Evolutionary conservation across 2,888 invertebrate species (phyloP).

Genomic region (Harpalus rufipes): DNA sequence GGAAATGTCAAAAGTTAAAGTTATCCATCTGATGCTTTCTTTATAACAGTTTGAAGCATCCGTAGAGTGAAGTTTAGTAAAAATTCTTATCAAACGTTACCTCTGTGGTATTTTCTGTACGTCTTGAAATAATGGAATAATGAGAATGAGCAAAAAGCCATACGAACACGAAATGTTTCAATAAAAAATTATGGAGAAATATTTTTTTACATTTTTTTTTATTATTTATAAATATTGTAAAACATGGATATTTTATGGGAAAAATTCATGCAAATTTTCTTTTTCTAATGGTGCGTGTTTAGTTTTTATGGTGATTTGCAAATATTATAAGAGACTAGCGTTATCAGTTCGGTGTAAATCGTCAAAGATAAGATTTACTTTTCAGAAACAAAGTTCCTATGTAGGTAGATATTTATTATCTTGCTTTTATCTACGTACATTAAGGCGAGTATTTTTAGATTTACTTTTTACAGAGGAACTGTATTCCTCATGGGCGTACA

Average conservation of each 20-base stretch:
- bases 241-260: background rate
- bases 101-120: too few species aligned
- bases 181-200: too few species aligned
- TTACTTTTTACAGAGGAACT: conserved; percentile 10
- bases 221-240: background rate
- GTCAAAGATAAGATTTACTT: conserved; percentile 10
- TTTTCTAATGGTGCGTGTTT: background rate
- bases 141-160: too few species aligned
- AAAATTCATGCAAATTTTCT: background rate
- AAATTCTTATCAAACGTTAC: too few species aligned
- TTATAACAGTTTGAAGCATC: too few species aligned
- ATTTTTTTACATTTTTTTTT: too few species aligned
- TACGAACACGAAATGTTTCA: too few species aligned
- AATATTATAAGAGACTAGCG: background rate
- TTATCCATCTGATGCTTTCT: too few species aligned
- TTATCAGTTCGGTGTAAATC: conserved; percentile 10
- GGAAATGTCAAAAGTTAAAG: too few species aligned
- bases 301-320: background rate
- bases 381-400: conserved; percentile 2
- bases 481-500: conserved; percentile 11
- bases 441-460: conserved; percentile 37
- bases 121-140: too few species aligned
- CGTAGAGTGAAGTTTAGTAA: too few species aligned
- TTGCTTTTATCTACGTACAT: conserved; percentile 38
- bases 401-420: conserved; percentile 51